Base-by-base conservation (phyloP, 30 jellyfish, hydroid and myxozoan genomes). In the Turritopsis dohrnii region DNA sequence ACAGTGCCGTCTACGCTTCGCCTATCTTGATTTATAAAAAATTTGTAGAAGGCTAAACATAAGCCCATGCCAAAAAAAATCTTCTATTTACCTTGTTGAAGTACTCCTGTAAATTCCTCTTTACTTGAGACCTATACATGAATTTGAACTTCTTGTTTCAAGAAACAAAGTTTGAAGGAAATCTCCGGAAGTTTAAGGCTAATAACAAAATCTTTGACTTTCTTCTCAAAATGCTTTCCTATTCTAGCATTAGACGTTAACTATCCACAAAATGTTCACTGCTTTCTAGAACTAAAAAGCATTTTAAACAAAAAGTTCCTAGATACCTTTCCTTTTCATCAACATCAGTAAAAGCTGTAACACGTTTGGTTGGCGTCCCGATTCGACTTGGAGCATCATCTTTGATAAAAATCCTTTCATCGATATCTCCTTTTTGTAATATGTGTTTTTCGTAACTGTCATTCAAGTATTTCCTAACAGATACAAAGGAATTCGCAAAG, bases 391-490 rank as follows among this genome's bases (percentile, higher is more conserved):
- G 72, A 18, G 95, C 90, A 77, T 87, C 96, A 3, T 81, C 94
- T 66, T 94, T 94, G 8, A 91, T 79, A 79, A 91, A 91, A 16
- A 91, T 85, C 54, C 97, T 83, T 80, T 91, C 97, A 76, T 91
- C 97, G 19, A 91, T 24, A 19, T 91, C 97, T 21, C 97, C 97
- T 83, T 72, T 28, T 66, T 84, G 80, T 27, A 87, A 52, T n/a
- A 91, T 90, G 72, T 69, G 81, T 77, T 87, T 86, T 21, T 91
- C 96, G 71, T 91, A 91, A 71, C 81, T 90, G 31, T 86, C 94
- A 28, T 91, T 84, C 29, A 91, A n/a, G 29, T 86, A 89, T 74
- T 87, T 91, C 86, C 97, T 91, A 20, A 23, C 54, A 31, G 77
- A 74, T 5, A 13, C 5, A 41, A 41, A 41, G 60, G 13, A 41